A percentile compares a stretch with the other conserved stretches of the same genome.
These are phyloP conservation scores for Sceloporus undulatus DNA, from an alignment of 2,113 vertebrate species.

Conservation along the genomic window DNA sequence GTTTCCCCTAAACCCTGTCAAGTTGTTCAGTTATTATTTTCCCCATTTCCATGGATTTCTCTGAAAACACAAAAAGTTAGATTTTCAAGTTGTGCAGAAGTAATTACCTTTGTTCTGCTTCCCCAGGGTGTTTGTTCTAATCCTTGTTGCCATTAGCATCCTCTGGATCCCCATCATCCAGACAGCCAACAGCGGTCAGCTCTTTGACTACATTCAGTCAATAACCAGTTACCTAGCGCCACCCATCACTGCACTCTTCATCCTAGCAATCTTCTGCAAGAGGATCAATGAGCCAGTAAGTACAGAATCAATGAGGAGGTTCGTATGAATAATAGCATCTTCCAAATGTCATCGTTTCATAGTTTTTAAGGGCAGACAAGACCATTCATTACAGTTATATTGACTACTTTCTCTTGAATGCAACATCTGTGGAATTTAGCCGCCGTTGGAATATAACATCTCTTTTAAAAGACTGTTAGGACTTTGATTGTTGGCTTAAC, in stretches of 20 bases:
- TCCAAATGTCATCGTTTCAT: conserved; percentile 36
- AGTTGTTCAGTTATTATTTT: background rate
- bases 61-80: background rate
- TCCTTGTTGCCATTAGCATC: conserved; percentile 89
- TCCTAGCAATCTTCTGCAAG: conserved; percentile 93
- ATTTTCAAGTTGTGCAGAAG: conserved; percentile 2
- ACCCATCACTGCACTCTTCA: conserved; percentile 91
- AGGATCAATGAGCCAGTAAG: conserved; percentile 92
- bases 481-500: conserved; percentile 39
- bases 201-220: conserved; percentile 95
- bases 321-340: conserved; percentile 26
- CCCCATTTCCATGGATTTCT: background rate
- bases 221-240: conserved; percentile 93
- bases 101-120: conserved; percentile 38
- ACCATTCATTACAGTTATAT: conserved; percentile 43
- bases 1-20: background rate
- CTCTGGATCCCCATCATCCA: conserved; percentile 96
- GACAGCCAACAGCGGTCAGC: conserved; percentile 90
- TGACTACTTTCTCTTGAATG: conserved; percentile 28
- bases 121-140: conserved; percentile 87
- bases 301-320: conserved; percentile 40
- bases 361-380: conserved; percentile 41
- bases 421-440: conserved; percentile 26
- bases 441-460: conserved; percentile 17
- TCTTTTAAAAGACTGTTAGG: conserved; percentile 31